Conservation (phyloP, 2,888 invertebrate genomes). For the Aleiodes leptofemur region DNA sequence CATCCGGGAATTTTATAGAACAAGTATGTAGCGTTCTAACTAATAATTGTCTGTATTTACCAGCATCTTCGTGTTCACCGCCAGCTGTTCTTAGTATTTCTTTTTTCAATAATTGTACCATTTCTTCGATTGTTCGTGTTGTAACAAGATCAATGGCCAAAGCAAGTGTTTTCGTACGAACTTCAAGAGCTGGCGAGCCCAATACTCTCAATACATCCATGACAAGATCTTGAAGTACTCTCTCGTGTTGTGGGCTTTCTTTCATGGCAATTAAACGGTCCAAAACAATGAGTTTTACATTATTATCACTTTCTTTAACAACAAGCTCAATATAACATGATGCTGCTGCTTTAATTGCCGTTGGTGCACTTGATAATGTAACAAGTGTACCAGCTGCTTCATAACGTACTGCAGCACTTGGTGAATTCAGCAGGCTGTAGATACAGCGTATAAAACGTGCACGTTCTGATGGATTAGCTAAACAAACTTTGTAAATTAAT, state of each 20-base stretch:
- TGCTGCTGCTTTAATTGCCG: constrained; percentile 98
- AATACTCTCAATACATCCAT: constrained; percentile 98
- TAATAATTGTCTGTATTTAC: constrained; percentile 95
- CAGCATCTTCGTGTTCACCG: constrained; percentile 96
- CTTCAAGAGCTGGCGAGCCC: constrained; percentile 92
- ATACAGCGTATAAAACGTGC: constrained; percentile 99
- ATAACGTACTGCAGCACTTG: constrained; percentile 97
- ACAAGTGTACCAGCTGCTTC: constrained; percentile 99
- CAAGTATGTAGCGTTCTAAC: constrained; percentile 96
- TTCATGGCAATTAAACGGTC: constrained; percentile 93
- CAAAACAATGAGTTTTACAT: constrained; percentile 98
- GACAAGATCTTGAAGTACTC: constrained; percentile 91
- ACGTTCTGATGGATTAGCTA: constrained; percentile 95
- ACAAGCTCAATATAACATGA: constrained; percentile 99
- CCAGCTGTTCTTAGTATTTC: constrained; percentile 93
- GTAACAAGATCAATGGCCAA: constrained; percentile 93
- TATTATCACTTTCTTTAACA: constrained; percentile 99
- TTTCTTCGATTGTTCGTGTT: constrained; percentile 95
- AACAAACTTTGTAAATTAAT: constrained; percentile 99
- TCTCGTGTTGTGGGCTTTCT: constrained; percentile 88
- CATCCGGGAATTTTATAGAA: constrained; percentile 96
- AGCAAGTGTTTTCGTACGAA: constrained; percentile 89
- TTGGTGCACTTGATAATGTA: constrained; percentile 97
- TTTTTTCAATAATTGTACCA: constrained; percentile 94
- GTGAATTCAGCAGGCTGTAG: constrained; percentile 96